These are phyloP conservation scores for Rallus limicola DNA, from an alignment of 2,113 vertebrate species.

Conservation along the genomic window DNA sequence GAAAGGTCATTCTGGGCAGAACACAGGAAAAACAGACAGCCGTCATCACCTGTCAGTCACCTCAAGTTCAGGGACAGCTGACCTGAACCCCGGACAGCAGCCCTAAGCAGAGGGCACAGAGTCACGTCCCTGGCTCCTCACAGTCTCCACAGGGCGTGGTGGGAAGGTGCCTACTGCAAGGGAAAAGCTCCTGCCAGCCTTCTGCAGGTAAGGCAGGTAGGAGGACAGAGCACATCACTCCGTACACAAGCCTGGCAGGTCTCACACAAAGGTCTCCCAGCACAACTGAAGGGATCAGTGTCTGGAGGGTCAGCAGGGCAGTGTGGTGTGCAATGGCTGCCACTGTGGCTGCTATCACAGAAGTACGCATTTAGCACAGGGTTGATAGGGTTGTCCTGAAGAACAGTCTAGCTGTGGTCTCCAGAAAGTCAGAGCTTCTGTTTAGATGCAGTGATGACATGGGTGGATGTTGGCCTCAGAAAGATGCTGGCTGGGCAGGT, in stretches of 20 bases:
- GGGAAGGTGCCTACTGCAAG: neutral
- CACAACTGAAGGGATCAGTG: neutral
- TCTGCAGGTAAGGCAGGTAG: neutral
- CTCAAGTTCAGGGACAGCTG: neutral
- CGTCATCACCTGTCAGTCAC: neutral
- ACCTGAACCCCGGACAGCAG: neutral
- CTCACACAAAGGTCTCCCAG: neutral
- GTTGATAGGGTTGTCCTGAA: neutral
- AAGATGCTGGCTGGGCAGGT: neutral
- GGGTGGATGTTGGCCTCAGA: neutral
- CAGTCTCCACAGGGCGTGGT: neutral
- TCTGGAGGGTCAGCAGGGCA: neutral
- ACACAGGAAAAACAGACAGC: neutral
- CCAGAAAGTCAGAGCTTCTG: neutral
- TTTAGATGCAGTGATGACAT: neutral
- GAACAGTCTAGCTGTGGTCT: neutral
- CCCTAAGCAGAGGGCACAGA: neutral
- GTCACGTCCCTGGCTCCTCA: neutral
- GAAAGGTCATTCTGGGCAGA: conserved; percentile 85
- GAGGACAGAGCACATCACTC: neutral
- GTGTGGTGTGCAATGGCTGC: neutral
- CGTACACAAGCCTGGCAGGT: neutral
- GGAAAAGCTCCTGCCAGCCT: neutral
- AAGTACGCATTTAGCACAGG: neutral
- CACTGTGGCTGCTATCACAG: accelerated